Conservation (phyloP, 2,797 vertebrate species). For the Oophaga sylvatica region DNA sequence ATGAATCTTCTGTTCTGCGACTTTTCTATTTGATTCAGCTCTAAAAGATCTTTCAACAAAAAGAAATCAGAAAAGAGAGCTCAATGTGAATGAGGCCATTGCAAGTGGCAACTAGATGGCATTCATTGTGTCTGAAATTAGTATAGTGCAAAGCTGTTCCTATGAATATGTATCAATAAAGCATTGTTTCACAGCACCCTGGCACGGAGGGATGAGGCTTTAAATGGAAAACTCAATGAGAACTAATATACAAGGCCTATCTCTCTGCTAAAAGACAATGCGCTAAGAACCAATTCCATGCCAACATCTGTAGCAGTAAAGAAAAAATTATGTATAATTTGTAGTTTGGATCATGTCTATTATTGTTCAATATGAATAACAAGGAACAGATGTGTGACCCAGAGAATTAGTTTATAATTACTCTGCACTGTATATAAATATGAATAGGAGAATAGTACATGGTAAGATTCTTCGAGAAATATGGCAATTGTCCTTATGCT, state of each 20-base stretch:
- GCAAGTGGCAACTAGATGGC: slow-evolving; percentile 51
- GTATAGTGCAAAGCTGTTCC: slow-evolving; percentile 1
- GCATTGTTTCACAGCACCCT: slow-evolving; percentile 37
- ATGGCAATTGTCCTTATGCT: not conserved
- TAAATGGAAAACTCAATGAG: slow-evolving; percentile 30
- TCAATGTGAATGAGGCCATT: slow-evolving; percentile 56
- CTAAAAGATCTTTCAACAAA: slow-evolving; percentile 40
- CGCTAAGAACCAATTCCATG: slow-evolving; percentile 19
- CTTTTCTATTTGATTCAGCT: slow-evolving; percentile 48
- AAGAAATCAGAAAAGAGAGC: slow-evolving; percentile 38
- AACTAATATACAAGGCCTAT: slow-evolving; percentile 20
- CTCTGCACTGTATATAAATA: slow-evolving; percentile 3
- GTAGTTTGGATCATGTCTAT: not conserved
- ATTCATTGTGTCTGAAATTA: slow-evolving; percentile 57
- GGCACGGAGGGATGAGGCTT: not conserved
- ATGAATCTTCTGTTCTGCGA: slow-evolving; percentile 53
- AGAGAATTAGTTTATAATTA: not conserved
- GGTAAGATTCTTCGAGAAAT: not conserved
- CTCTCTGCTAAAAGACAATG: not conserved
- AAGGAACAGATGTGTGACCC: slow-evolving; percentile 25
- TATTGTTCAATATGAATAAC: slow-evolving; percentile 8
- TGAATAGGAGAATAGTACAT: not conserved
- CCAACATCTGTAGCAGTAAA: slow-evolving; percentile 30
- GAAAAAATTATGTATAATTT: not conserved
- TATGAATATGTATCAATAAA: slow-evolving; percentile 47